Percentiles rank a stretch among this genome's conserved stretches.
These are phyloP conservation scores for Aleiodes testaceus DNA, from an alignment of 2,888 invertebrate genomes.

Conservation along the genomic window DNA sequence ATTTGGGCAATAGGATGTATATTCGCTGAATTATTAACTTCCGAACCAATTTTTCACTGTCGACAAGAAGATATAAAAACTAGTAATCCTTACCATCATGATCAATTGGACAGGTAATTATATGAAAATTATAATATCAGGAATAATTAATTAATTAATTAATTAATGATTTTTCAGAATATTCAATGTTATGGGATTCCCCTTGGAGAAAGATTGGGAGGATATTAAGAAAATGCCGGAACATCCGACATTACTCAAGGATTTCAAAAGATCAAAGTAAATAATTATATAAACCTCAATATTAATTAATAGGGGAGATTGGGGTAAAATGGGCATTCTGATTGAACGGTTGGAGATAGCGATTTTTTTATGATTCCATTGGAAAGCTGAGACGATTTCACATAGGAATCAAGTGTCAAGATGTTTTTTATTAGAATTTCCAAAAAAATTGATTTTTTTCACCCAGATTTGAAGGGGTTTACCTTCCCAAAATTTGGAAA, in stretches of 20 bases:
- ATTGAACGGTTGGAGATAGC: too few relatives aligned
- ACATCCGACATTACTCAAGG: constrained; percentile 94
- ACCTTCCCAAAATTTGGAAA: too few relatives aligned
- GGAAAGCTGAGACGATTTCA: too few relatives aligned
- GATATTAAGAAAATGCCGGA: constrained; percentile 99
- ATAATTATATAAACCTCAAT: constrained; percentile 56
- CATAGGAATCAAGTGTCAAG: too few relatives aligned
- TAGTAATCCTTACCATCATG: constrained; percentile 99
- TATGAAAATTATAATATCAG: neutral
- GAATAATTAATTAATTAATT: too few relatives aligned
- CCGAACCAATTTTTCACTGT: constrained; percentile 99
- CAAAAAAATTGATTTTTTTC: too few relatives aligned
- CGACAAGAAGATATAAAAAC: constrained; percentile 99
- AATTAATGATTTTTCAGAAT: constrained; percentile 77
- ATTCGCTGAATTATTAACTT: constrained; percentile 98
- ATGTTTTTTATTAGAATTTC: too few relatives aligned
- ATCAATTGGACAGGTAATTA: constrained; percentile 87
- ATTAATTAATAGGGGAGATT: too few relatives aligned
- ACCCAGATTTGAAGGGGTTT: too few relatives aligned
- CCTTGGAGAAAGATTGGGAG: constrained; percentile 98
- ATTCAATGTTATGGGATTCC: constrained; percentile 99
- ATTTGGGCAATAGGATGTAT: constrained; percentile 99
- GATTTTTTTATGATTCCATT: too few relatives aligned
- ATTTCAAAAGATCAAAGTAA: constrained; percentile 95
- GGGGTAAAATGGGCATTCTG: too few relatives aligned